Percentiles rank a stretch among this genome's conserved stretches.
phyloP scores from a whole-genome alignment of 2,113 vertebrate genomes.

The Macrotus californicus region DNA sequence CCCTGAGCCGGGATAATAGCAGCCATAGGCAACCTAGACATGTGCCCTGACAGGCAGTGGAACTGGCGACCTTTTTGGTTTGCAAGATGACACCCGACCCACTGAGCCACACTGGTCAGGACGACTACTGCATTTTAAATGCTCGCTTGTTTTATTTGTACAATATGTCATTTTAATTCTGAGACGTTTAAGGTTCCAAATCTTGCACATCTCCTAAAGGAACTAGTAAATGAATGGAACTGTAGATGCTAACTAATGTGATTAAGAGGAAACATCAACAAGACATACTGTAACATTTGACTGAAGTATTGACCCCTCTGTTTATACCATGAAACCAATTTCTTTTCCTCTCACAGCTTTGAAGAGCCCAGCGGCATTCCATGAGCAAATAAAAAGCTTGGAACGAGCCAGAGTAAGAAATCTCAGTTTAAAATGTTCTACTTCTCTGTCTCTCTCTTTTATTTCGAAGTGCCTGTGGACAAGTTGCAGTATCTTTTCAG shows the following conservation, averaged over 20 bases:
- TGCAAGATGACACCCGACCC: no score
- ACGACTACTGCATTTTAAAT: not conserved
- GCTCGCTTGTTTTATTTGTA: constrained; percentile 8
- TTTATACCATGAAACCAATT: constrained; percentile 66
- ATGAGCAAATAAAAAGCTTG: constrained; percentile 95
- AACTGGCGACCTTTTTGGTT: no score
- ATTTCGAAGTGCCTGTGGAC: constrained; percentile 28
- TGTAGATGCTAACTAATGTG: not conserved
- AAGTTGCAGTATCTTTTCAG: not conserved
- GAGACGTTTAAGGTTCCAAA: not conserved
- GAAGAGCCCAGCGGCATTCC: constrained; percentile 95
- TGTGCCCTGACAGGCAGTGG: no score
- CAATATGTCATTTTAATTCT: not conserved
- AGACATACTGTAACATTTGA: not conserved
- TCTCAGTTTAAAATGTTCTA: constrained; percentile 36
- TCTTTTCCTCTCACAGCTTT: constrained; percentile 84
- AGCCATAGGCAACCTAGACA: no score
- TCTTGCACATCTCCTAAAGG: not conserved
- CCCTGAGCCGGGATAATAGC: no score
- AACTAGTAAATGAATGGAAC: constrained; percentile 22
- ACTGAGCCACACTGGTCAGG: no score
- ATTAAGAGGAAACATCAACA: not conserved
- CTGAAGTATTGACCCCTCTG: not conserved
- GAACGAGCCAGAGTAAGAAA: constrained; percentile 93
- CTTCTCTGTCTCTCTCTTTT: constrained; percentile 15